These are phyloP conservation scores for Tachycineta bicolor DNA, from an alignment of 2,113 vertebrate genomes.

Conservation along the genomic window DNA sequence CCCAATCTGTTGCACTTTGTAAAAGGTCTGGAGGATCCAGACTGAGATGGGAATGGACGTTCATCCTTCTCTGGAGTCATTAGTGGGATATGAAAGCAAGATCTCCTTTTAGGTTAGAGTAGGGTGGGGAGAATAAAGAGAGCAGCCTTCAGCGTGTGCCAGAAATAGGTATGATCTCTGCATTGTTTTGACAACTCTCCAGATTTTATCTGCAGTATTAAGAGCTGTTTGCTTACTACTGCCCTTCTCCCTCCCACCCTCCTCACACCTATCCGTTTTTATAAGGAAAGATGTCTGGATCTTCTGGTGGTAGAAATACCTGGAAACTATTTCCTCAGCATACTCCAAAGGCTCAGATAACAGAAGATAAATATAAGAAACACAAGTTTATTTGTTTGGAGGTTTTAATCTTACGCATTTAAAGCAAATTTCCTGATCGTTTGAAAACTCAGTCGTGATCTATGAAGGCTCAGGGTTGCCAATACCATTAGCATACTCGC, in stretches of 20 bases:
- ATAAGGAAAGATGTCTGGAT: neutral
- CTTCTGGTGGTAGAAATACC: neutral
- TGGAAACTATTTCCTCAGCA: neutral
- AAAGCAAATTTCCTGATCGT: neutral
- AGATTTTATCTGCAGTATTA: neutral
- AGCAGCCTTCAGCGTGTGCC: neutral
- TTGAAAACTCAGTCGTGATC: neutral
- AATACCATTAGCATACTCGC: neutral
- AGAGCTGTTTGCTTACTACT: neutral
- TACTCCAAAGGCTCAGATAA: neutral
- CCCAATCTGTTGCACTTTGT: fast-evolving
- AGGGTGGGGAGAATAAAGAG: neutral
- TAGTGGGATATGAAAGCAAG: neutral
- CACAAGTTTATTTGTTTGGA: neutral
- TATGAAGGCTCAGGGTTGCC: neutral
- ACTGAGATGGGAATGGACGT: fast-evolving
- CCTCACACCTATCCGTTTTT: neutral
- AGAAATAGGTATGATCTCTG: neutral
- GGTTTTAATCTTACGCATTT: neutral
- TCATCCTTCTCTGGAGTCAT: neutral
- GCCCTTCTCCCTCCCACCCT: fast-evolving
- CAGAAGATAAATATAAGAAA: neutral
- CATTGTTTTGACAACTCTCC: neutral
- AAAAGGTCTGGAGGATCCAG: neutral
- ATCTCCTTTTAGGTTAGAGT: neutral